Conservation (phyloP, 2,888 invertebrate species). For the Nineta flava region DNA sequence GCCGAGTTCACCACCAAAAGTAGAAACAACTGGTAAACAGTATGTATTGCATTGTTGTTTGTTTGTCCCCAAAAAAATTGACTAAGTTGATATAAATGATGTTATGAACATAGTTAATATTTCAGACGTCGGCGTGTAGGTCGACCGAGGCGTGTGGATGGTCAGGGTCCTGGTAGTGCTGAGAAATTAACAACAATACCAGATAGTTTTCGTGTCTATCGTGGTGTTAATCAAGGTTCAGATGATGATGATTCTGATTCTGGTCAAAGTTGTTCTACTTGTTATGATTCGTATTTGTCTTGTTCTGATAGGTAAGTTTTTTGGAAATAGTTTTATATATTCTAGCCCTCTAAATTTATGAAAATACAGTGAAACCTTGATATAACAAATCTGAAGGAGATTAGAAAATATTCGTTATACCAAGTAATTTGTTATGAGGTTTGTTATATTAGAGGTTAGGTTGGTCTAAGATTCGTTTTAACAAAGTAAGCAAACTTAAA, state of each 20-base stretch:
- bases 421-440: no score
- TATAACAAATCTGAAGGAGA: no score
- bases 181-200: conserved; percentile 19
- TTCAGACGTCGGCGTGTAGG: conserved; percentile 12
- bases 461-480: no score
- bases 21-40: conserved; percentile 8
- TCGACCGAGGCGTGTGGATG: conserved; percentile 23
- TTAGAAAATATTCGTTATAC: no score
- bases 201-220: conserved; percentile 37
- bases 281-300: conserved; percentile 18
- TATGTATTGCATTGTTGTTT: conserved; percentile 5
- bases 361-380: no score
- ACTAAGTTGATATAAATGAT: not conserved
- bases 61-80: not conserved
- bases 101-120: not conserved
- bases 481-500: no score
- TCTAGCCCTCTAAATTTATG: no score
- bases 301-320: conserved; percentile 8
- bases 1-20: conserved; percentile 6
- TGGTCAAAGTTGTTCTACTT: conserved; percentile 29
- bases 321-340: not conserved
- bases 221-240: conserved; percentile 26
- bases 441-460: no score
- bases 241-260: conserved; percentile 26
- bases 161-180: conserved; percentile 16